Conservation (phyloP, 2,888 invertebrate species). For the Zhuqinia jingwanae region DNA sequence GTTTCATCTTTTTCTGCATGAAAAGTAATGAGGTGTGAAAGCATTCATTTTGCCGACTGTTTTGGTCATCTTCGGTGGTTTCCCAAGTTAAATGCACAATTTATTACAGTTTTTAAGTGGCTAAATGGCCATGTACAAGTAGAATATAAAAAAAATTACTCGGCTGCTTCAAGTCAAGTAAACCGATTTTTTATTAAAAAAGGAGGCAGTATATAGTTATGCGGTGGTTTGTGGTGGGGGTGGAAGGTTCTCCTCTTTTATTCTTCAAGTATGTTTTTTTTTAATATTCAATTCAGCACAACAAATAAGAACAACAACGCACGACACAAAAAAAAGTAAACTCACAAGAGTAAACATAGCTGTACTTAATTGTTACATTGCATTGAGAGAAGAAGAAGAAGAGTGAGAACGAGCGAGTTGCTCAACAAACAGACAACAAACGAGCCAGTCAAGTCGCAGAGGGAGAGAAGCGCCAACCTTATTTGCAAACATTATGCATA, state of each 20-base stretch:
- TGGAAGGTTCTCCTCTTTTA: conserved; percentile 26
- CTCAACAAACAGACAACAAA: neutral
- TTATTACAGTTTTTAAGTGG: neutral
- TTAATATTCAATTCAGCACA: neutral
- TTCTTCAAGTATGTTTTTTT: neutral
- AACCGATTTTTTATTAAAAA: neutral
- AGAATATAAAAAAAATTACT: neutral
- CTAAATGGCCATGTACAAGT: too few relatives aligned
- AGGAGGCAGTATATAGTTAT: neutral
- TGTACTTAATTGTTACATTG: conserved; percentile 20
- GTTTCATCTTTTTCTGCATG: too few relatives aligned
- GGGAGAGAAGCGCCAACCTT: neutral
- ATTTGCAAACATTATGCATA: neutral
- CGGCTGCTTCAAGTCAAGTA: neutral
- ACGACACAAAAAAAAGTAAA: neutral
- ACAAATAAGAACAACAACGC: neutral
- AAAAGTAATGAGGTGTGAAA: conserved; percentile 56
- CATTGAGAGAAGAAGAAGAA: too few relatives aligned
- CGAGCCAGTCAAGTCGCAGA: neutral
- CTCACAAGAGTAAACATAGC: conserved; percentile 46
- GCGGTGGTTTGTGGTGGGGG: conserved; percentile 32
- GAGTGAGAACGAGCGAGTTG: too few relatives aligned
- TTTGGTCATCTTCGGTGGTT: conserved; percentile 3
- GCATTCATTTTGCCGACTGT: conserved; percentile 30
- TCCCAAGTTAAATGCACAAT: conserved; percentile 3